Base-by-base conservation (phyloP, 2,888 invertebrate species). In the Drosophila kanekoi region DNA sequence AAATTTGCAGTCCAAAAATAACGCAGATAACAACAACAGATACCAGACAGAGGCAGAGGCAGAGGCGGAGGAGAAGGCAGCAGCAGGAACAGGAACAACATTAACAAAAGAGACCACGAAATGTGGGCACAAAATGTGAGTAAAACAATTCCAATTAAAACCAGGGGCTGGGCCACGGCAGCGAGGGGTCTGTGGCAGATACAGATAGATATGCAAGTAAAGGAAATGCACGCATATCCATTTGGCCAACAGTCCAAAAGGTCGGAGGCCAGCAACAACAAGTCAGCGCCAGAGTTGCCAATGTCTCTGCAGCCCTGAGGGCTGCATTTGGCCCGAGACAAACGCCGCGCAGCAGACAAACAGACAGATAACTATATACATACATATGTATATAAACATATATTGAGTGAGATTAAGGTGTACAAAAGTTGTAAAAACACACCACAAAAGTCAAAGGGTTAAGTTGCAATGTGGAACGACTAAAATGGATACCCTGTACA, bases 91-190 rank as follows among this genome's bases (percentile, higher is more conserved):
- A 64, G 40, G n/a, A 66, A 43, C 51, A 64, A 65, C 54, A 64
- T 61, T 67, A 69, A 79, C 78, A 73, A 76, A 72, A 72, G 67
- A 49, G 62, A 66, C 77, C 45, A 63, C 72, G 54, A 71, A 71
- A 70, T 82, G 80, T 76, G 80, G 85, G 72, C 61, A 49, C 56
- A 60, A 81, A 81, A 84, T 69, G 72, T 48, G 73, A 79, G 71
- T 73, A 82, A 74, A 86, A 80, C 75, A 76, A 72, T 80, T 80
- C 83, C 86, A 74, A 86, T 86, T 80, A 83, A 75, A 66, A 78
- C 56, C 71, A 44, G 53, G 9, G 20, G 38, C 23, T 14, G 35
- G 28, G 38, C 13, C 1, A 28, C 6, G 38, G 18, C 10, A 13
- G 4, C 18, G 4, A 9, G 2, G 38, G n/a, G 14, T 38, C 56